These are phyloP conservation scores for Dryobates pubescens DNA, from an alignment of 2,797 vertebrate genomes.

Conservation along the genomic window DNA sequence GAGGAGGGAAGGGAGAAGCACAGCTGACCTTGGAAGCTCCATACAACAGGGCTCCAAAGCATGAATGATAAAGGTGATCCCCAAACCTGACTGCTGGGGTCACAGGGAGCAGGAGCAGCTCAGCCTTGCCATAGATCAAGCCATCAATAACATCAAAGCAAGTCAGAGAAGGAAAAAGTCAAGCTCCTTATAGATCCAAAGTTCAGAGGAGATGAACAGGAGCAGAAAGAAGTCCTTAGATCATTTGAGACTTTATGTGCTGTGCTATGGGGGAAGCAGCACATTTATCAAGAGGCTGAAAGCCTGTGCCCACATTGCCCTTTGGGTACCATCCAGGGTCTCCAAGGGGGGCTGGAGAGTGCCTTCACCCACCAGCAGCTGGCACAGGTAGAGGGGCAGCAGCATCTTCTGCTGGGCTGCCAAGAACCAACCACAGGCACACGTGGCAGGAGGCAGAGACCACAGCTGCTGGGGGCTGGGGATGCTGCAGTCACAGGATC, in stretches of 20 bases:
- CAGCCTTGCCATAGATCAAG: not conserved
- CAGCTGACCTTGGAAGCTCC: not conserved
- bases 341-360: rapidly evolving
- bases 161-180: not conserved
- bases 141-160: not conserved
- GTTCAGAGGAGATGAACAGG: not conserved
- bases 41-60: not conserved
- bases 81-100: not conserved
- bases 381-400: not conserved
- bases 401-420: not conserved
- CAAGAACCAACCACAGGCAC: not conserved
- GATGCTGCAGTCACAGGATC: too few species aligned
- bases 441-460: not conserved
- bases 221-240: not conserved
- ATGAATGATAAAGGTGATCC: not conserved
- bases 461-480: not conserved
- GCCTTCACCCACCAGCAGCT: not conserved
- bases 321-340: not conserved
- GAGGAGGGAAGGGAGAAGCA: not conserved
- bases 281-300: not conserved
- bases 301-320: rapidly evolving
- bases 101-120: not conserved
- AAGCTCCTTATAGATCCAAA: not conserved
- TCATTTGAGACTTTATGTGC: not conserved
- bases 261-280: not conserved